Base-by-base conservation (phyloP, 2,797 vertebrate species). In the Neomorphus geoffroyi region DNA sequence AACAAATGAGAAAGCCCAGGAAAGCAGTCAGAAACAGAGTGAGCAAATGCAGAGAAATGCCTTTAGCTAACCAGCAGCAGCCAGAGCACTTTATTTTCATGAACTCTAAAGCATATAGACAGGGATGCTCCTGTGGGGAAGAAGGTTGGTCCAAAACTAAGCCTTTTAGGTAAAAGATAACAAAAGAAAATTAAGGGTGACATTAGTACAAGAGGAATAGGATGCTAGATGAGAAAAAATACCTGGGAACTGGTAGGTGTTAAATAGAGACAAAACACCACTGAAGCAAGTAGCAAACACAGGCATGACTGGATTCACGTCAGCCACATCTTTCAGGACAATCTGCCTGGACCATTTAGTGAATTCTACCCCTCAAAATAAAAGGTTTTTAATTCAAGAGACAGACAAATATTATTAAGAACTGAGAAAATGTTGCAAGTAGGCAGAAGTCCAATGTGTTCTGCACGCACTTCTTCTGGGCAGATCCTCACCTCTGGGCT, bases 11-110 rank as follows among this genome's bases (percentile, higher is more conserved):
- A 77, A 84, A 88, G 27, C 33, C 30, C 54, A 88, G 37, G 39
- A 91, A 89, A 58, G 65, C 41, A 91, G 81, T 70, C 53, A 80
- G 64, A 82, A 88, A 41, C 54, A 83, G 54, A 80, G 61, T 0
- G 0, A 82, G 39, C 39, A 83, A 95, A 89, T 14, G 48, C 71
- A 87, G 80, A 94, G 37, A 93, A 94, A 94, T 30, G 91, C 92
- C 84, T 87, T 91, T 27, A 91, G 93, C 93, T 89, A 82, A 85
- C 71, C 88, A 94, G 72, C 53, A 86, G 75, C 81, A 94, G 84
- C 75, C 75, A 91, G 53, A 87, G 37, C 43, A 78, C 61, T 92
- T 93, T 50, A 78, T 91, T 96, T 94, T 83, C 86, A 75, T 10
- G 39, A 48, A 84, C 60, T 60, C 43, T 96, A 61, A 79, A 86